A percentile compares a stretch with the other conserved stretches of the same genome.
These are phyloP conservation scores for Ericerus pela DNA, from an alignment of 1,140 invertebrate genomes.

Conservation along the genomic window DNA sequence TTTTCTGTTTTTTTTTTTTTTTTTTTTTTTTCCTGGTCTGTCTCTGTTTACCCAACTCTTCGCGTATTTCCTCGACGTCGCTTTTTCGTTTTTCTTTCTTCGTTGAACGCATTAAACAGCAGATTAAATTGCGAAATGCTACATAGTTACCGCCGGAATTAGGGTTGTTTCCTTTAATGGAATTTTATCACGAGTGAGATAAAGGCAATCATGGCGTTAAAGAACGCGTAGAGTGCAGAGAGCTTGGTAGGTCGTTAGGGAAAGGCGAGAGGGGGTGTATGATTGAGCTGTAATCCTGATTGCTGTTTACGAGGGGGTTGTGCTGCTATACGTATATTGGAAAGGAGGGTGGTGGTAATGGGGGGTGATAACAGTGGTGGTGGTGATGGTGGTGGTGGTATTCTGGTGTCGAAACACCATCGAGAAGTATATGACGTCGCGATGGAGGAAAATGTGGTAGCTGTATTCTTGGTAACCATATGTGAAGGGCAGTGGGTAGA, in stretches of 20 bases:
- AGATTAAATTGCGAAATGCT: constrained; percentile 3
- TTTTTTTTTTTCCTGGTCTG: no score
- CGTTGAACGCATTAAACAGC: not conserved
- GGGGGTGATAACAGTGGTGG: no score
- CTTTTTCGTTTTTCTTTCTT: not conserved
- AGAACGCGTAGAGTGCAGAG: constrained; percentile 2
- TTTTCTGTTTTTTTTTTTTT: no score
- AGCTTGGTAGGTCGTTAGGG: not conserved
- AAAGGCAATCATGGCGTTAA: constrained; percentile 11
- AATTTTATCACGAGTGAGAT: constrained; percentile 8
- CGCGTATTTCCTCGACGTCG: no score
- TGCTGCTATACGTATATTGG: no score
- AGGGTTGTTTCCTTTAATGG: constrained; percentile 7
- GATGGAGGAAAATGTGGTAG: not conserved
- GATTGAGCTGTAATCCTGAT: constrained; percentile 10
- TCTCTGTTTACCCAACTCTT: no score
- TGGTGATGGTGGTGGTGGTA: no score
- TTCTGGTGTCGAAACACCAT: no score
- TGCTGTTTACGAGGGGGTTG: constrained; percentile 1
- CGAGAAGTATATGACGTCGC: no score
- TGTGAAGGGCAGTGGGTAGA: not conserved
- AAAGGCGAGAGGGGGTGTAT: no score
- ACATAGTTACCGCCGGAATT: not conserved
- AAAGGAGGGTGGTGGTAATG: no score
- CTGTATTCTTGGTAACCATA: not conserved